Base-by-base conservation (phyloP, 2,797 vertebrate species). In the Cichlasoma orientale region DNA sequence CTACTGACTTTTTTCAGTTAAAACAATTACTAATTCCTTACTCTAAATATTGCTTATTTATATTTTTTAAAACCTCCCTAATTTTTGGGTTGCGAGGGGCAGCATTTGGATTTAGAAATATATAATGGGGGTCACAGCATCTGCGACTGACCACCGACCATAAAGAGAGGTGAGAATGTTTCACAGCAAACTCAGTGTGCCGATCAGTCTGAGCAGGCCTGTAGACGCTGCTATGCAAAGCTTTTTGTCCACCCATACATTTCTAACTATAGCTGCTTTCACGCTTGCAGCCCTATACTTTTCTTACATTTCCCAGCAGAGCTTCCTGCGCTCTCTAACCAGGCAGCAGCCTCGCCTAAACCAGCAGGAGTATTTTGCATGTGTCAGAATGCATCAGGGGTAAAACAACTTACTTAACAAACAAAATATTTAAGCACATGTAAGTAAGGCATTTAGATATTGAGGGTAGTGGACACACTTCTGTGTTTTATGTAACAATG, bases 261-360 rank as follows among this genome's bases (percentile, higher is more conserved):
- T 50, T 68, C 41, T 68, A 50, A n/a, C 63, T 68, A 50, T 68
- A 68, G 41, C 63, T 68, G 41, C 25, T 68, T 68, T n/a, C 63
- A 68, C 63, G 29, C 63, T 31, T 50, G 61, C 25, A 4, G 25
- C 16, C 25, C 5, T 44, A 19, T 29, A 29, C 25, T 68, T 50
- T 50, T 68, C 61, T 29, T 50, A 31, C 44, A 68, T 50, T 50
- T n/a, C 18, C 44, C 25, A 11, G 18, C 63, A 29, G 63, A 68
- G 44, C 18, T 68, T 50, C 63, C 6, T 50, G 41, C 10, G 0
- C 61, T 66, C 38, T 47, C 38, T 47, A 66, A 44, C 23, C 18
- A 63, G 41, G 61, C 41, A 50, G 41, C 25, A 29, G 41, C 10
- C 10, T 47, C 16, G 1, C 23, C 23, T 47, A 19, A 23, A 47